Conservation (phyloP, 2,888 invertebrate genomes). For the Peribatodes rhomboidaria region DNA sequence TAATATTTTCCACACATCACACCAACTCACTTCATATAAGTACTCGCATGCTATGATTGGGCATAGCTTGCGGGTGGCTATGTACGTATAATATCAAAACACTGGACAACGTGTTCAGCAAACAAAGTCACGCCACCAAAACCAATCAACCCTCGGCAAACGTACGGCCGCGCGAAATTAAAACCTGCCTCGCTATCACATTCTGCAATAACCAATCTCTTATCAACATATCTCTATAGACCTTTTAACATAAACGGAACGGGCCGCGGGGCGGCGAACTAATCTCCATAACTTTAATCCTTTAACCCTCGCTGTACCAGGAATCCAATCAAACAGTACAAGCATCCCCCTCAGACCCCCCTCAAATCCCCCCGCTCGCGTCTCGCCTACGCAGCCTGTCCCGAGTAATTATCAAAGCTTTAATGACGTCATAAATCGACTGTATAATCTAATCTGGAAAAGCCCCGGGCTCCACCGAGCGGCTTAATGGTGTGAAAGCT, state of each 20-base stretch:
- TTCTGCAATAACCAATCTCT: conserved; percentile 86
- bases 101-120: conserved; percentile 19
- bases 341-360: conserved; percentile 65
- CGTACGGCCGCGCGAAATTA: conserved; percentile 69
- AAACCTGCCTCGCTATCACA: conserved; percentile 76
- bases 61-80: background rate
- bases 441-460: conserved; percentile 88
- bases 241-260: conserved; percentile 85
- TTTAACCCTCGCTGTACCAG: conserved; percentile 85
- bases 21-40: too few species aligned
- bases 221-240: conserved; percentile 84
- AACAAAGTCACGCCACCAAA: conserved; percentile 57
- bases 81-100: background rate
- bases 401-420: conserved; percentile 88
- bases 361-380: conserved; percentile 62
- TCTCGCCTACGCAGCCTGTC: conserved; percentile 86
- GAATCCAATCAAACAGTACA: conserved; percentile 87
- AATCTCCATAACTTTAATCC: conserved; percentile 87
- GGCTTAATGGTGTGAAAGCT: conserved; percentile 87
- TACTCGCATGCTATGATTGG: too few species aligned
- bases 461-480: conserved; percentile 86
- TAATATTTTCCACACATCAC: too few species aligned
- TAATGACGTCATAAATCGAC: conserved; percentile 87
- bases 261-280: conserved; percentile 84
- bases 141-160: conserved; percentile 66